Base-by-base conservation (phyloP, 1,140 invertebrate species). In the Neuroterus valhalla region DNA sequence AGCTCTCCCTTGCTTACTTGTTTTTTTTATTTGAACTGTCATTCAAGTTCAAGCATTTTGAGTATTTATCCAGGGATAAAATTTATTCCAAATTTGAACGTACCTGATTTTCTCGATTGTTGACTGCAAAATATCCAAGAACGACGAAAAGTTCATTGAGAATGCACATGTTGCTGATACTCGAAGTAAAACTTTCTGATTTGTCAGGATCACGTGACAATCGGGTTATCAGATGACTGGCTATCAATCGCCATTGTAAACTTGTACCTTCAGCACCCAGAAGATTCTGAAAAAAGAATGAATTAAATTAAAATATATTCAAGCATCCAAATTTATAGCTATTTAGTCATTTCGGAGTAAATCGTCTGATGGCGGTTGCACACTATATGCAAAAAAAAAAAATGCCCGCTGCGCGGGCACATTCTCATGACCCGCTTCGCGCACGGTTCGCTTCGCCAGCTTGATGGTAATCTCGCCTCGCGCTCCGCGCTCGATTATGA, bases 221-320 rank as follows among this genome's bases (percentile, higher is more conserved):
- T 71, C 87, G 86, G 17, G 82, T 85, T 66, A 98, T 92, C 76
- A 98, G 90, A 88, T 96, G 94, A 82, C 93, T 95, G 69, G 95
- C 92, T 81, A 97, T 96, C 86, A 97, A 94, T n/a, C 96, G 93
- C 88, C 97, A 95, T 87, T 98, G 96, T 15, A 97, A 89, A 19
- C 94, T 96, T 48, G 96, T 93, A 0, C 95, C 95, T 90, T 98
- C 97, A 75, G 94, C 93, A 21, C 95, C 95, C 12, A 98, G 88
- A n/a, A 95, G 92, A 86, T 93, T 94, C 96, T 98, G 91, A 3
- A 92, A 92, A 81, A 85, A 77, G 82, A 67, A 12, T 23, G 42
- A 74, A n/a, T n/a, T n/a, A n/a, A 77, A 75, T 77, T 31, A 70
- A 75, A 73, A 68, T 26, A 72, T 14, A 23, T 68, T 74, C 73